Evolutionary conservation across 2,113 vertebrate genomes (phyloP).

Genomic region (Scolopax mira): DNA sequence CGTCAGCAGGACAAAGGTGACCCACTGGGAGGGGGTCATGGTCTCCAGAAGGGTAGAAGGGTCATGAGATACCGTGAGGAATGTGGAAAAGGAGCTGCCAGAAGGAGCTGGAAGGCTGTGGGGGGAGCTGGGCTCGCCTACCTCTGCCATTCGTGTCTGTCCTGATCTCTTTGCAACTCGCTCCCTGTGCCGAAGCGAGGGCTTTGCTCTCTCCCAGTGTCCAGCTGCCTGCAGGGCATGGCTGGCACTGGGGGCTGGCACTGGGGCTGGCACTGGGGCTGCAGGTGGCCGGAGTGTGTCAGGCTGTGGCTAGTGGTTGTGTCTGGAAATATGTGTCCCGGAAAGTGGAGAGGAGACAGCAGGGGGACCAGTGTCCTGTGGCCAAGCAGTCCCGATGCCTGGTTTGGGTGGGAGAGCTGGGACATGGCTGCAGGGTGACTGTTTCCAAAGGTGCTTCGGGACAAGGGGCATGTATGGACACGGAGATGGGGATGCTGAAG

Average conservation of each 20-base stretch:
- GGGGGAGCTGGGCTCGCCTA: background rate
- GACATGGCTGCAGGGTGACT: background rate
- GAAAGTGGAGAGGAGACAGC: accelerated
- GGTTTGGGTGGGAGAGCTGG: background rate
- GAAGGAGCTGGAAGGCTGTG: background rate
- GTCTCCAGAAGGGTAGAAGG: background rate
- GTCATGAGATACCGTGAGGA: background rate
- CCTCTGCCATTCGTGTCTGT: accelerated
- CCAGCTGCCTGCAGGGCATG: accelerated
- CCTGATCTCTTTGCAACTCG: background rate
- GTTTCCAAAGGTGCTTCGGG: background rate
- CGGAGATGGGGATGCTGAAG: background rate
- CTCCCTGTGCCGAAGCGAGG: background rate
- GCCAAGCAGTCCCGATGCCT: accelerated
- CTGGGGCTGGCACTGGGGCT: no score
- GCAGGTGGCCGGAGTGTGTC: accelerated
- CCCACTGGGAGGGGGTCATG: accelerated
- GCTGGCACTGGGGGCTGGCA: accelerated
- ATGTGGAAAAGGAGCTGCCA: background rate
- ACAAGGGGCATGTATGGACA: accelerated
- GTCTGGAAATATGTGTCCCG: background rate
- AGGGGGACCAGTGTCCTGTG: accelerated
- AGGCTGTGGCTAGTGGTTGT: accelerated
- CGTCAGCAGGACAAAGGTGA: background rate
- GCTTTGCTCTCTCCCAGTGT: background rate